phyloP scores from a whole-genome alignment of 2,113 vertebrate species.

The Pelodiscus sinensis region DNA sequence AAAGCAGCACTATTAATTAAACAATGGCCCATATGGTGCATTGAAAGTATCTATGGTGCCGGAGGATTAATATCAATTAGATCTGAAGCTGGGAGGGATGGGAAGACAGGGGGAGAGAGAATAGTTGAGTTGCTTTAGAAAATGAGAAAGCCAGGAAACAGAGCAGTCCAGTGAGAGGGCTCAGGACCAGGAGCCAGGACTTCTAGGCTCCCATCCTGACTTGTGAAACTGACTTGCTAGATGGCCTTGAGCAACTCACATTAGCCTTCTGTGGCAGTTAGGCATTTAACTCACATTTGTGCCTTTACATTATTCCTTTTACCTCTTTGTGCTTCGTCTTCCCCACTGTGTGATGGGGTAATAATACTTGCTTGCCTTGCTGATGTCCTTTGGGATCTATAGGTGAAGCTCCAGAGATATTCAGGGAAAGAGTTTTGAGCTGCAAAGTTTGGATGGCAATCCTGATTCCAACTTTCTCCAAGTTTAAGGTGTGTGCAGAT shows the following conservation, averaged over 20 bases:
- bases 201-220: background rate
- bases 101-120: constrained; percentile 1
- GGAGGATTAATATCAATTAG: constrained; percentile 65
- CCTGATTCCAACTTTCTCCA: background rate
- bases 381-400: background rate
- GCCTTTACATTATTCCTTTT: background rate
- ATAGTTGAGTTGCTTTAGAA: background rate
- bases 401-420: background rate
- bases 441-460: constrained; percentile 4
- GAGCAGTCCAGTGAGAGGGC: background rate
- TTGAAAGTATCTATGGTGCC: constrained; percentile 46
- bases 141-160: background rate
- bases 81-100: constrained; percentile 34
- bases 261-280: background rate
- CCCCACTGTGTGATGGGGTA: background rate
- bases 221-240: background rate
- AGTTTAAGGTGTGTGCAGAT: background rate
- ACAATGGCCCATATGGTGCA: constrained; percentile 65
- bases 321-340: background rate
- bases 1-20: constrained; percentile 71
- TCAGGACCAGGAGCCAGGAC: background rate
- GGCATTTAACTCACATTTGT: background rate
- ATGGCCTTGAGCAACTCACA: background rate
- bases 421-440: background rate
- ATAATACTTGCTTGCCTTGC: background rate